phyloP scores from a whole-genome alignment of 2,113 vertebrate species.

The Echinops telfairi region DNA sequence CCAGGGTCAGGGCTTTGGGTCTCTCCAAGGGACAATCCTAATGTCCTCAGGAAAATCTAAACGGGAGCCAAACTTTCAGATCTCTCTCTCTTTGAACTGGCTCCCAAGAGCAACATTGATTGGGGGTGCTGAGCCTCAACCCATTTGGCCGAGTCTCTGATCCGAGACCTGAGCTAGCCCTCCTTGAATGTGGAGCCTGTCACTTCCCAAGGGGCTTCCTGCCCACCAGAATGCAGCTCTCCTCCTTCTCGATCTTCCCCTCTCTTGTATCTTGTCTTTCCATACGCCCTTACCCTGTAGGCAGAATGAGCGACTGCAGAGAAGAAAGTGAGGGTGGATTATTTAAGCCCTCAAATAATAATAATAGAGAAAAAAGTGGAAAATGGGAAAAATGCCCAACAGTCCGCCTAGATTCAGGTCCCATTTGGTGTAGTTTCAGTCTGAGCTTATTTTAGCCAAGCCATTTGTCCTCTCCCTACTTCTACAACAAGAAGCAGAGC shows the following conservation, averaged over 20 bases:
- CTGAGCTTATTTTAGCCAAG: constrained; percentile 64
- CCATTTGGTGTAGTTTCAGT: background rate
- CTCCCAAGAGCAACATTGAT: background rate
- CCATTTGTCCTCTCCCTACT: constrained; percentile 65
- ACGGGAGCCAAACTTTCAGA: background rate
- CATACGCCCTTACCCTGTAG: background rate
- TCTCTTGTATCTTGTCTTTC: background rate
- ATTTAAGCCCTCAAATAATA: constrained; percentile 41
- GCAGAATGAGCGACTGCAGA: background rate
- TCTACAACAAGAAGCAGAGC: constrained; percentile 52
- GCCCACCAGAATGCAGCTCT: too few relatives aligned
- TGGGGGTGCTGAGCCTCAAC: background rate
- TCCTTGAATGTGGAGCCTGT: fast-evolving
- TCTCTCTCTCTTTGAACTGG: background rate
- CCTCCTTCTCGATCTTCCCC: background rate
- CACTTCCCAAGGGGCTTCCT: background rate
- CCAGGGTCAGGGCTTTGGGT: background rate
- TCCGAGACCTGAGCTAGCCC: background rate
- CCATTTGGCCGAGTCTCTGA: background rate
- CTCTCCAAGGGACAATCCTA: fast-evolving
- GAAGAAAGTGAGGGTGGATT: background rate
- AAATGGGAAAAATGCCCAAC: background rate
- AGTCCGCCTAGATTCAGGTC: constrained; percentile 23
- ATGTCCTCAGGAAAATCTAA: background rate
- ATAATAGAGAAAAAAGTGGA: background rate